These are phyloP conservation scores for Parazoanthus atlanticus DNA, from an alignment of 92 coral and sea anemone genomes.

Conservation along the genomic window DNA sequence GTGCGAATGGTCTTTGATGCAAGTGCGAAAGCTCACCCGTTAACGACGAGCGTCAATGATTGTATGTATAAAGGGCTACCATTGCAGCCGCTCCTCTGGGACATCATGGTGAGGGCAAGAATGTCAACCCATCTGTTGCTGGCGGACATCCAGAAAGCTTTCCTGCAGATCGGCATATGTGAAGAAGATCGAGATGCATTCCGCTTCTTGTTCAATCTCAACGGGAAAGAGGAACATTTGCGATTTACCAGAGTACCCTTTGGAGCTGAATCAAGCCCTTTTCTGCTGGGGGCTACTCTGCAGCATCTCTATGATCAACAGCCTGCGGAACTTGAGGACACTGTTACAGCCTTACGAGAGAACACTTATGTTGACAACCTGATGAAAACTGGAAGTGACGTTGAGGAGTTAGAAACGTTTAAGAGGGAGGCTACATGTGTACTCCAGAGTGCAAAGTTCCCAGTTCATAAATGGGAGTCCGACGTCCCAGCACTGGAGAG, in stretches of 20 bases:
- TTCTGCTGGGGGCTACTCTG: constrained; percentile 38
- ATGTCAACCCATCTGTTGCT: constrained; percentile 48
- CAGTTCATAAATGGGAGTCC: not conserved
- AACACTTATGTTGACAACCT: constrained; percentile 40
- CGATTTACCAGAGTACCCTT: constrained; percentile 51
- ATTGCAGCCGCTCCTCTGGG: constrained; percentile 26
- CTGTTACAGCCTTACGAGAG: constrained; percentile 48
- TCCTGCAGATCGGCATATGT: constrained; percentile 51
- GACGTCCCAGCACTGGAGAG: constrained; percentile 44
- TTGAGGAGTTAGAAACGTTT: constrained; percentile 54
- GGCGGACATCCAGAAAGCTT: constrained; percentile 55
- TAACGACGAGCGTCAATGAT: constrained; percentile 29
- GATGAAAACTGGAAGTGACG: not conserved
- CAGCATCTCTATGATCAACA: constrained; percentile 38
- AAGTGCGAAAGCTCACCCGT: constrained; percentile 7
- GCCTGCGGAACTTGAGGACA: constrained; percentile 37
- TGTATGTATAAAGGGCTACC: constrained; percentile 26
- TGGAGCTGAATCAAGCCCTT: constrained; percentile 32
- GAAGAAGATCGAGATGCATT: constrained; percentile 17
- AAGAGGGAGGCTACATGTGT: constrained; percentile 49
- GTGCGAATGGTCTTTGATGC: constrained; percentile 39
- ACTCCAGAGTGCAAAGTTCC: constrained; percentile 51
- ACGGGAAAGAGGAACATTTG: constrained; percentile 38
- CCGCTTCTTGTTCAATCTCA: too few relatives aligned
- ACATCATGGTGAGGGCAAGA: constrained; percentile 48